Percentiles rank a stretch among this genome's conserved stretches.
These are phyloP conservation scores for Stenchaetothrips biformis DNA, from an alignment of 2,888 invertebrate species.

Conservation along the genomic window DNA sequence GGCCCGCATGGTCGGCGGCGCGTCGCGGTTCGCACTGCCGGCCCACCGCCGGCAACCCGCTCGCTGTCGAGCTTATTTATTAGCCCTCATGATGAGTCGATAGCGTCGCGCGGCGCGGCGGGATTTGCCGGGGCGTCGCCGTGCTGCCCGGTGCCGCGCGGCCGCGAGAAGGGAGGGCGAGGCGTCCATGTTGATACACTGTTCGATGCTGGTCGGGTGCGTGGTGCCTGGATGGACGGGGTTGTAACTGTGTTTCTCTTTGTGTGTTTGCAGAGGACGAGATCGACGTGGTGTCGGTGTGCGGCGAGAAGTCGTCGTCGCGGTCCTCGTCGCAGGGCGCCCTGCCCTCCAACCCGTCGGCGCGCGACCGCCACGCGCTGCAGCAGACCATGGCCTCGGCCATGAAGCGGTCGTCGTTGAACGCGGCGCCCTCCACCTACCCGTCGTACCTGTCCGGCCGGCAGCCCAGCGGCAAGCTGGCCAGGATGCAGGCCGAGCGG, in stretches of 20 bases:
- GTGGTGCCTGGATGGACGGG: too few species aligned
- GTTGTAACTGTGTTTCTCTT: constrained; percentile 31
- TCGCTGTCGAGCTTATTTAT: constrained; percentile 27
- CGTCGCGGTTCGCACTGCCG: constrained; percentile 37
- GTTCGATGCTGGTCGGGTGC: background rate
- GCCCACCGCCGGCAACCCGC: constrained; percentile 28
- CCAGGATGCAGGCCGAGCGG: constrained; percentile 37
- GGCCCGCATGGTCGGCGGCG: background rate
- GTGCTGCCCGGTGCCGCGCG: background rate
- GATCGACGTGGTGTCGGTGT: constrained; percentile 76
- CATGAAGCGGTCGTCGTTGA: constrained; percentile 29
- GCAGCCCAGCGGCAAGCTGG: constrained; percentile 44
- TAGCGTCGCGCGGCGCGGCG: constrained; percentile 32
- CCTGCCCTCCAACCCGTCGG: constrained; percentile 65
- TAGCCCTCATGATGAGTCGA: constrained; percentile 29
- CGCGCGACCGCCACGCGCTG: constrained; percentile 61
- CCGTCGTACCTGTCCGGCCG: constrained; percentile 42
- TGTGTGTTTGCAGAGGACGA: constrained; percentile 63
- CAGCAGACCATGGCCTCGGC: constrained; percentile 43
- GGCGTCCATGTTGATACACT: background rate
- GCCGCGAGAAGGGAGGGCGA: too few species aligned
- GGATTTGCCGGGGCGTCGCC: background rate
- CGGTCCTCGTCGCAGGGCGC: constrained; percentile 42
- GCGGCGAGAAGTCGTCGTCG: constrained; percentile 46
- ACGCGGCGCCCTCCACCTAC: constrained; percentile 33